A percentile compares a stretch with the other conserved stretches of the same genome.
Conservation (phyloP, 2,888 invertebrate species). For the Caenorhabditis drosophilae region DNA sequence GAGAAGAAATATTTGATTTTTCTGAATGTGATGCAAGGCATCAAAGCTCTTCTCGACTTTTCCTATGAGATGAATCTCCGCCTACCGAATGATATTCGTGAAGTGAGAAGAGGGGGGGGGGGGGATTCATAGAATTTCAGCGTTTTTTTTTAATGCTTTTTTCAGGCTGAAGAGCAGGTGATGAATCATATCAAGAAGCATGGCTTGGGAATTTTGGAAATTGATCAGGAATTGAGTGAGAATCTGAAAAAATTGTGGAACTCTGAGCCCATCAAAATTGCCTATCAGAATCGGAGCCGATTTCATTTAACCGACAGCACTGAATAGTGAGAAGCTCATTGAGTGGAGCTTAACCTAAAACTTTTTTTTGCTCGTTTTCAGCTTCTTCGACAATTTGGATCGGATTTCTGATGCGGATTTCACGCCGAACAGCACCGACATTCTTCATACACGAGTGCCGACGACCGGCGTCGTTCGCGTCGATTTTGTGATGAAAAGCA, state of each 20-base stretch:
- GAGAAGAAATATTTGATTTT: constrained; percentile 51
- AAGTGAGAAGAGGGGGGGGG: not conserved
- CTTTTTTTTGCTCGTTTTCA: constrained; percentile 32
- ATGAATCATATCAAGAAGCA: not conserved
- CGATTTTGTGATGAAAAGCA: constrained; percentile 52
- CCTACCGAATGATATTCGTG: constrained; percentile 7
- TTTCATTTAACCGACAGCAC: constrained; percentile 53
- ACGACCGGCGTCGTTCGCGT: constrained; percentile 62
- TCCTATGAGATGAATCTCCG: not conserved
- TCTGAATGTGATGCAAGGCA: constrained; percentile 27
- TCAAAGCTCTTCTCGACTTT: constrained; percentile 21
- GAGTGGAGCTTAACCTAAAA: not conserved
- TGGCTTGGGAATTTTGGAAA: not conserved
- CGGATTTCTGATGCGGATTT: constrained; percentile 52
- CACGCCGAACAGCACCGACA: constrained; percentile 57
- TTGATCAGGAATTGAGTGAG: not conserved
- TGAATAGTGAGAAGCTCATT: constrained; percentile 55
- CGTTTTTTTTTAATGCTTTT: not conserved
- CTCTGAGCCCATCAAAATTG: constrained; percentile 33
- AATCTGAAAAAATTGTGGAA: constrained; percentile 49
- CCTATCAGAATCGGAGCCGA: constrained; percentile 32
- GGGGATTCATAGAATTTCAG: not conserved
- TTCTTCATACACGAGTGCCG: constrained; percentile 58
- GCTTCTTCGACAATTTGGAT: constrained; percentile 64
- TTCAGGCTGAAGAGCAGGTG: not conserved